Conservation (phyloP, 2,797 vertebrate genomes). For the Alcedo atthis region DNA sequence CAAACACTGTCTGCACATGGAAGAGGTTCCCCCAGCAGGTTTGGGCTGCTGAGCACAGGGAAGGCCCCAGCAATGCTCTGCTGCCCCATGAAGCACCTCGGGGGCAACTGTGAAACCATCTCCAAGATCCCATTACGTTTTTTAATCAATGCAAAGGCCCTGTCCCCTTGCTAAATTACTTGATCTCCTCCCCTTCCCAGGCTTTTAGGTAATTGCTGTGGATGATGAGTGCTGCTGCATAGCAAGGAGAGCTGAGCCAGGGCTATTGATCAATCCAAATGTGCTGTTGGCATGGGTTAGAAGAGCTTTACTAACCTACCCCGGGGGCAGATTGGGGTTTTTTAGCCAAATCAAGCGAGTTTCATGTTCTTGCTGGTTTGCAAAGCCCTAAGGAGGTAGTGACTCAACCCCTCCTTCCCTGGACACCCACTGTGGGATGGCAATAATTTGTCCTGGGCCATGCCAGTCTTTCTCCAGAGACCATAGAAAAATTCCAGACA, state of each 20-base stretch:
- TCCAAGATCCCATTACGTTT: not conserved
- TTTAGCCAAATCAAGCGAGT: not conserved
- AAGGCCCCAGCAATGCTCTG: not conserved
- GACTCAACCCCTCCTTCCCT: not conserved
- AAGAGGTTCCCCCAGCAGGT: not conserved
- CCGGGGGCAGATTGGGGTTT: constrained; percentile 15
- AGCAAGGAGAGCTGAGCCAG: constrained; percentile 33
- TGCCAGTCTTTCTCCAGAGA: not conserved
- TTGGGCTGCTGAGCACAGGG: not conserved
- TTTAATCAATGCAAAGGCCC: constrained; percentile 57
- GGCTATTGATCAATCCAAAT: constrained; percentile 62
- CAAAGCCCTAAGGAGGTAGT: not conserved
- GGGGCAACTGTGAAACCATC: not conserved
- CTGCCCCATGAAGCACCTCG: not conserved
- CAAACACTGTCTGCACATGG: not conserved
- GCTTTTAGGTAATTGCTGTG: constrained; percentile 63
- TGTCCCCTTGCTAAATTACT: constrained; percentile 42
- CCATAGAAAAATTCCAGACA: not conserved
- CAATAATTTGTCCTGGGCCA: not conserved
- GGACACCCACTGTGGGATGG: not conserved
- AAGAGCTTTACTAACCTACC: constrained; percentile 39
- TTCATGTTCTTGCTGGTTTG: not conserved
- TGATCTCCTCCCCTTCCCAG: constrained; percentile 47
- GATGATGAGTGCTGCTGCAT: not conserved
- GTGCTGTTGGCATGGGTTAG: constrained; percentile 47